Conservation (phyloP, 1,140 invertebrate species). For the Pseudoatta argentina region DNA sequence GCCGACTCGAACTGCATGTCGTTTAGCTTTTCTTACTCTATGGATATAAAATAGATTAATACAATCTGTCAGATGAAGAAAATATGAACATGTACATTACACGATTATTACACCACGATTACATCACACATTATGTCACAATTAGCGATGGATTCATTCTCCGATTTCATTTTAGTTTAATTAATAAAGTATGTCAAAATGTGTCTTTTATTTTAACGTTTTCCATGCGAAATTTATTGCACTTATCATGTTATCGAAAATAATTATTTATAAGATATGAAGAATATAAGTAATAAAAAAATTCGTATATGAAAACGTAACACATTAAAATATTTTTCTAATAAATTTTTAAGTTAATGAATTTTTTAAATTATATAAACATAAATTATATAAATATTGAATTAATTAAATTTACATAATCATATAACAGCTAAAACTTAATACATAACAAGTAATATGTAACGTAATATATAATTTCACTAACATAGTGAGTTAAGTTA, state of each 20-base stretch:
- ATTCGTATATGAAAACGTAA: not conserved
- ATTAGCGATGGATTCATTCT: conserved; percentile 24
- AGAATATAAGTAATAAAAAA: not conserved
- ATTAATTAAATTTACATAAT: not conserved
- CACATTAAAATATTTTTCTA: not conserved
- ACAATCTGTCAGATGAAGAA: not conserved
- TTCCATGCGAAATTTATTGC: not conserved
- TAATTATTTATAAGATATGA: not conserved
- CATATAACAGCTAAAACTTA: not conserved
- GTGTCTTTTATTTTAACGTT: not conserved
- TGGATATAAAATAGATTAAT: conserved; percentile 17
- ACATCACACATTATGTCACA: not conserved
- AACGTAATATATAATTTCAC: too few relatives aligned
- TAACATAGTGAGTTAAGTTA: not conserved
- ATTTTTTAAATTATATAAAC: too few relatives aligned
- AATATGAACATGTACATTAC: not conserved
- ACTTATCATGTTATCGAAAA: not conserved
- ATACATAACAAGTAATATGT: not conserved
- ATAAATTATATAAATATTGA: not conserved
- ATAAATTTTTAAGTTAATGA: not conserved
- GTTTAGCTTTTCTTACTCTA: not conserved
- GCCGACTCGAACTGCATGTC: conserved; percentile 22
- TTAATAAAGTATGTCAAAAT: not conserved
- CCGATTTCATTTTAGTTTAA: conserved; percentile 9
- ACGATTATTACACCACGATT: conserved; percentile 18